phyloP scores from a whole-genome alignment of 2,113 vertebrate species.

The Rhinolophus ferrumequinum region DNA sequence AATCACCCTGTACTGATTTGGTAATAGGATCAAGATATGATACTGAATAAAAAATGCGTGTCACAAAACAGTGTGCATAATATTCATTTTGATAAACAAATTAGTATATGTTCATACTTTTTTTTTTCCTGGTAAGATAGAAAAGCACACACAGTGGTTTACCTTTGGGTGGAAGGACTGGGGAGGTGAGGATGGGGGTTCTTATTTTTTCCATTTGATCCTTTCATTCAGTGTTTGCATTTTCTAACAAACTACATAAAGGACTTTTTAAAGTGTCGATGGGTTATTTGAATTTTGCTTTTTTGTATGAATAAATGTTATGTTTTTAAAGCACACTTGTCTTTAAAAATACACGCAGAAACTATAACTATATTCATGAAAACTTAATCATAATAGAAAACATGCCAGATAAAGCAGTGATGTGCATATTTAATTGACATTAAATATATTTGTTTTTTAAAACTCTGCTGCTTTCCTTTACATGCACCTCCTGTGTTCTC shows the following conservation, averaged over 20 bases:
- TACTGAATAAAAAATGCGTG: background rate
- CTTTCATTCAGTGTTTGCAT: constrained; percentile 3
- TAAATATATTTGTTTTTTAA: constrained; percentile 20
- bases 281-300: constrained; percentile 44
- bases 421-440: background rate
- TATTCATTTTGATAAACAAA: background rate
- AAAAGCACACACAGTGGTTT: background rate
- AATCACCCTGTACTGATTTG: background rate
- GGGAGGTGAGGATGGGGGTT: background rate
- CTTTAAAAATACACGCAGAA: constrained; percentile 50
- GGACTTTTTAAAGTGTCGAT: background rate
- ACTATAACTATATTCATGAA: constrained; percentile 22
- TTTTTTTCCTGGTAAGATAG: background rate
- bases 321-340: constrained; percentile 9
- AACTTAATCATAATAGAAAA: constrained; percentile 56
- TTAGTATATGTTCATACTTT: background rate
- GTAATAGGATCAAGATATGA: background rate
- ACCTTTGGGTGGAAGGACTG: background rate
- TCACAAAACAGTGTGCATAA: background rate
- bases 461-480: background rate
- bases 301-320: constrained; percentile 3
- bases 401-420: background rate
- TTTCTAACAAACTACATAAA: background rate
- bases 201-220: background rate
- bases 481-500: background rate